Evolutionary conservation across 2,888 invertebrate species (phyloP).

Genomic region (Aradus depressus): DNA sequence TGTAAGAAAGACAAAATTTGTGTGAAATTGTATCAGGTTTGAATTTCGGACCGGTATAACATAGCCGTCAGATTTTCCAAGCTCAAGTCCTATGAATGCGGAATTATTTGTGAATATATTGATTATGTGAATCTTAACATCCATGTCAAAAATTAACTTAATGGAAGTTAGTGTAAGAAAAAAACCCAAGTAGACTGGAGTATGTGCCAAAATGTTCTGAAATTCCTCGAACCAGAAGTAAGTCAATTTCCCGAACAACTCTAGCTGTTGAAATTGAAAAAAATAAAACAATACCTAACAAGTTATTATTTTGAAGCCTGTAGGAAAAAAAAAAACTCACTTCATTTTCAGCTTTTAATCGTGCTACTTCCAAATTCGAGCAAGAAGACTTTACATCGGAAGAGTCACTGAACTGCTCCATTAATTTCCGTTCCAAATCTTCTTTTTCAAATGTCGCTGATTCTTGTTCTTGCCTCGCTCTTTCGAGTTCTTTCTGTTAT

Average conservation of each 20-base stretch:
- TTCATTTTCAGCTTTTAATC: slow-evolving; percentile 74
- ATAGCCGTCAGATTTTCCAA: too few relatives aligned
- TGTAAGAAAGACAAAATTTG: too few relatives aligned
- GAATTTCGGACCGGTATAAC: too few relatives aligned
- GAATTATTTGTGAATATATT: too few relatives aligned
- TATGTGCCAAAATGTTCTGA: too few relatives aligned
- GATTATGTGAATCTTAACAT: too few relatives aligned
- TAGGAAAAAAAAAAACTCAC: slow-evolving; percentile 40
- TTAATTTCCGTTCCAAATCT: slow-evolving; percentile 66
- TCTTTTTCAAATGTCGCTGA: slow-evolving; percentile 69
- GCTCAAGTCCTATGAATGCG: too few relatives aligned
- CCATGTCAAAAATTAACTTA: too few relatives aligned
- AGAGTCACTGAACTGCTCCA: slow-evolving; percentile 51
- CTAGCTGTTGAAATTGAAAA: neutral
- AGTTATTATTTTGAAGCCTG: neutral
- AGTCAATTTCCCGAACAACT: neutral
- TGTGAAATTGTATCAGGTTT: too few relatives aligned
- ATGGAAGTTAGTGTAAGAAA: too few relatives aligned
- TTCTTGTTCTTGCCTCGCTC: slow-evolving; percentile 74
- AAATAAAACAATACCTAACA: neutral
- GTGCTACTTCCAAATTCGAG: slow-evolving; percentile 69
- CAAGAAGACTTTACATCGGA: slow-evolving; percentile 55
- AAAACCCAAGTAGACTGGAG: too few relatives aligned
- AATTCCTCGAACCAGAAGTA: too few relatives aligned
- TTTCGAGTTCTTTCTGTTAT: slow-evolving; percentile 53